Evolutionary conservation across 2,113 vertebrate genomes (phyloP), one percentile per base, ranked within the genome.

Genomic region (Onychorhynchus coronatus): DNA sequence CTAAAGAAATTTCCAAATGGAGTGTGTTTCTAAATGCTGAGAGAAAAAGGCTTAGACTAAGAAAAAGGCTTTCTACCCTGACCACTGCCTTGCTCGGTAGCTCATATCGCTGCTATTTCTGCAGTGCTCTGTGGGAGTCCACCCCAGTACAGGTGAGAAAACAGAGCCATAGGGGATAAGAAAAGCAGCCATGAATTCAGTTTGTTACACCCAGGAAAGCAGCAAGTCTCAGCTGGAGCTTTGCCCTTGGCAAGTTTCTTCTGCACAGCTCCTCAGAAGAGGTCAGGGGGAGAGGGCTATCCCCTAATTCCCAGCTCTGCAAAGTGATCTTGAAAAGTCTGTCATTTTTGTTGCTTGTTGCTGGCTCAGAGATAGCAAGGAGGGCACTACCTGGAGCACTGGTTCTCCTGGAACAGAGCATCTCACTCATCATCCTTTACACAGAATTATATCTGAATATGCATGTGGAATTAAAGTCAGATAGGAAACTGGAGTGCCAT

Each of bases 81-180:
- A 39, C 28, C 12, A 10, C 20, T 79, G 37, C 28, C 19, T 80
- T 73, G 63, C 18, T 78, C 23, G 7, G 41, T 20, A 55, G 39
- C 31, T 47, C 24, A 61, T 55, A 53, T 6, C 25, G 37, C 25
- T 62, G 44, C 33, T 68, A 50, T 14, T 90, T 86, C 80, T 91
- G 33, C 33, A 73, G 33, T 39, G 20, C 5, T 77, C 50, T 8
- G 11, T n/a, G 27, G 9, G 35, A 55, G 6, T 30, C 35, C 14
- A 31, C 4, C 5, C 8, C 46, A 52, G 50, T 4, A 25, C 5
- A 31, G 56, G 78, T 1, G 17, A 52, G 24, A 59, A 78, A 84
- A 74, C 0, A 3, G 76, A 88, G 33, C 35, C 1, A 0, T 7
- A n/a, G n/a, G 24, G 24, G 46, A 50, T 62, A 33, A 58, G 46